Conservation (phyloP, 2,797 vertebrate species). For the Schizopygopsis malacanthus region DNA sequence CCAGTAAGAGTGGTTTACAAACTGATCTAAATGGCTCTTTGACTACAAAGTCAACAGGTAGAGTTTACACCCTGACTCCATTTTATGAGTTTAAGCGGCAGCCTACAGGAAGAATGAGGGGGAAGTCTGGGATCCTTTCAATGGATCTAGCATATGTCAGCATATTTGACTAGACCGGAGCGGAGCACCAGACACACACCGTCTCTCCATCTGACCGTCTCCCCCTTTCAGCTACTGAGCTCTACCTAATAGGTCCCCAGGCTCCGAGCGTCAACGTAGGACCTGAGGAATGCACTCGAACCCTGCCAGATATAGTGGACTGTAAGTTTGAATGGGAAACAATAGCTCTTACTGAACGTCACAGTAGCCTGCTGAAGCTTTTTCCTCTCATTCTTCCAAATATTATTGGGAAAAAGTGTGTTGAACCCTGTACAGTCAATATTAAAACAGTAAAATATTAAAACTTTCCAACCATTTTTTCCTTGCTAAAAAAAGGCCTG, state of each 20-base stretch:
- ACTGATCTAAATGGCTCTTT: constrained; percentile 19
- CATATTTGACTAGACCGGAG: constrained; percentile 20
- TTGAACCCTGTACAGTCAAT: constrained; percentile 22
- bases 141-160: constrained; percentile 49
- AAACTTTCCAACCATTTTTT: constrained; percentile 21
- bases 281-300: constrained; percentile 33
- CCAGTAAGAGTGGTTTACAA: constrained; percentile 36
- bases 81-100: constrained; percentile 20
- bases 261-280: constrained; percentile 14
- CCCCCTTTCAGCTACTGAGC: constrained; percentile 28
- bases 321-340: constrained; percentile 21
- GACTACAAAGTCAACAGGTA: constrained; percentile 33
- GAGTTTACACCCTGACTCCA: neutral
- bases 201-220: constrained; percentile 44
- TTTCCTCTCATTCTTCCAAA: constrained; percentile 33
- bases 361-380: constrained; percentile 3
- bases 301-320: constrained; percentile 20
- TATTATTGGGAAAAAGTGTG: neutral
- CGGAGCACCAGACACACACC: constrained; percentile 39
- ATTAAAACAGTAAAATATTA: neutral
- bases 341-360: constrained; percentile 29
- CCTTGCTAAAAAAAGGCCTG: neutral
- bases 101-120: neutral
- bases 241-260: constrained; percentile 43
- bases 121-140: constrained; percentile 18